Percentiles rank a stretch among this genome's conserved stretches.
Evolutionary conservation across 2,888 invertebrate genomes (phyloP).

Genomic region (Teleogryllus oceanicus): DNA sequence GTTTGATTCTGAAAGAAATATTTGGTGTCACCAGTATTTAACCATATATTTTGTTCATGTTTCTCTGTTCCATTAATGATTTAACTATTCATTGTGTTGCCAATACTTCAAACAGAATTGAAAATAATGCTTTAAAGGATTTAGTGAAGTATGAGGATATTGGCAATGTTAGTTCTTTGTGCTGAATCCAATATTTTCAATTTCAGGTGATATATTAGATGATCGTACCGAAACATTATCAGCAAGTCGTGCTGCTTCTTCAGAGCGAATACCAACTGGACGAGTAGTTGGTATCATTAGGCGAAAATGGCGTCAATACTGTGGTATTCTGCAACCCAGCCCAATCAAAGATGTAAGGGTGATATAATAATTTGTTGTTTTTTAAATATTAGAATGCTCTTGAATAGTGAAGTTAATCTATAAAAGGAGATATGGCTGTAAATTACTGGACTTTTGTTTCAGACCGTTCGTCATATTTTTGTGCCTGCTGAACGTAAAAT

Average conservation of each 20-base stretch:
- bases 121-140: background rate
- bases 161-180: background rate
- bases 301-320: conserved; percentile 96
- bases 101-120: too few relatives aligned
- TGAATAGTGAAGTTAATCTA: background rate
- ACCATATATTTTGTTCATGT: too few relatives aligned
- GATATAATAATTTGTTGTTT: background rate
- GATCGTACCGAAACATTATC: conserved; percentile 20
- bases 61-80: too few relatives aligned
- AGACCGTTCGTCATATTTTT: conserved; percentile 73
- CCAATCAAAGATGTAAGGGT: conserved; percentile 58
- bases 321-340: conserved; percentile 86
- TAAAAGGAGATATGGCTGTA: background rate
- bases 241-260: conserved; percentile 18
- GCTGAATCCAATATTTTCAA: background rate
- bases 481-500: conserved; percentile 91
- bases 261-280: conserved; percentile 60
- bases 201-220: conserved; percentile 34
- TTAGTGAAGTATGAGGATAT: background rate
- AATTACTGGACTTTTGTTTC: conserved; percentile 27
- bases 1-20: too few relatives aligned
- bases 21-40: too few relatives aligned
- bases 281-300: conserved; percentile 90
- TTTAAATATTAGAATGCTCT: background rate
- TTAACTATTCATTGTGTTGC: too few relatives aligned